Evolutionary conservation across 2,888 invertebrate genomes (phyloP).

Genomic region (Tinea trinotella): DNA sequence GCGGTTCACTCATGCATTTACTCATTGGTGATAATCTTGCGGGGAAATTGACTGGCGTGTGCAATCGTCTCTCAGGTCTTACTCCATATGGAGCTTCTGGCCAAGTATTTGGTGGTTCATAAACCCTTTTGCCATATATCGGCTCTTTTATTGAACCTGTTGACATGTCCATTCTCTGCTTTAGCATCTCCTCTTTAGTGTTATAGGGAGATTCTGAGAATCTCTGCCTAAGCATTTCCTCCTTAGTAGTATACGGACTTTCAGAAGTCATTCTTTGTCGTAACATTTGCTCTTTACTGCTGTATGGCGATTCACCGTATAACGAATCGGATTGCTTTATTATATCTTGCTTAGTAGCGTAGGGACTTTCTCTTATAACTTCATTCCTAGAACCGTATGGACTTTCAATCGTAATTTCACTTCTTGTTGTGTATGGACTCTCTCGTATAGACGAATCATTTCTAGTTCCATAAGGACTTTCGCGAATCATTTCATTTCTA

Average conservation of each 20-base stretch:
- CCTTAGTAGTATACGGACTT: slow-evolving; percentile 62
- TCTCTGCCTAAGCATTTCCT: slow-evolving; percentile 65
- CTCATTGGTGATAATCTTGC: slow-evolving; percentile 55
- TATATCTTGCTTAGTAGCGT: slow-evolving; percentile 39
- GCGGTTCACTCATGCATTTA: slow-evolving; percentile 66
- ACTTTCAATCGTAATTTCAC: slow-evolving; percentile 28
- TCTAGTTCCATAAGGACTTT: slow-evolving; percentile 20
- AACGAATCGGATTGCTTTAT: slow-evolving; percentile 45
- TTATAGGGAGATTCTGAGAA: slow-evolving; percentile 66
- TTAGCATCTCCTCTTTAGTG: slow-evolving; percentile 62
- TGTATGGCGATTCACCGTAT: slow-evolving; percentile 55
- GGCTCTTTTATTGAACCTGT: slow-evolving; percentile 42
- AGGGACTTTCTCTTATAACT: slow-evolving; percentile 17
- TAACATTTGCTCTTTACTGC: slow-evolving; percentile 60
- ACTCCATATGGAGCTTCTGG: slow-evolving; percentile 54
- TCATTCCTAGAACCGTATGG: slow-evolving; percentile 29
- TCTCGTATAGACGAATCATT: slow-evolving; percentile 19
- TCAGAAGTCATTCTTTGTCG: slow-evolving; percentile 51
- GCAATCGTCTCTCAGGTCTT: slow-evolving; percentile 54
- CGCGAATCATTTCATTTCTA: slow-evolving; percentile 21
- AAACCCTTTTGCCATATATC: slow-evolving; percentile 55
- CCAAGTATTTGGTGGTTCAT: slow-evolving; percentile 59
- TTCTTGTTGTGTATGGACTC: slow-evolving; percentile 25
- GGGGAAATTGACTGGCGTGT: slow-evolving; percentile 52
- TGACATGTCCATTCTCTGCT: slow-evolving; percentile 53